Base-by-base conservation (phyloP, 92 coral and sea anemone species). In the Epizoanthus fatuus region DNA sequence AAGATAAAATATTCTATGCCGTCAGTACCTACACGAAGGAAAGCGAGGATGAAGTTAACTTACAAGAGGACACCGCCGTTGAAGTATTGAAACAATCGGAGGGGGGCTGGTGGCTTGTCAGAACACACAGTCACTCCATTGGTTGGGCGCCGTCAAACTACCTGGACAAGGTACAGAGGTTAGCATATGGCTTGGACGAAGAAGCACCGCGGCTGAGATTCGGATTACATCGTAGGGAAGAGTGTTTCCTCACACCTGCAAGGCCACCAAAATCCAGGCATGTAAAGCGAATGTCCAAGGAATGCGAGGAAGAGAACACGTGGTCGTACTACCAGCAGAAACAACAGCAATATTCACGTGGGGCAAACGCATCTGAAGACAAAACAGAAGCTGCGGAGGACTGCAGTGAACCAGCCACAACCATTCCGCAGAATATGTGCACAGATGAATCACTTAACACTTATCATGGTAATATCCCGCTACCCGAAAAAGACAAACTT, bases 91-190 rank as follows among this genome's bases (percentile, higher is more conserved):
- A 89, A 83, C 86, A 92, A 74, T 88, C 94, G 32, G 93, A 92
- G 14, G 87, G 96, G 32, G 99, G 99, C 7, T 96, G 99, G 99
- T 96, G 99, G 99, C 86, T 89, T 29, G 99, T 96, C 59, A 72
- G 96, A 58, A 94, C 99, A 8, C 83, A 86, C 14, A 88, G 93
- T 71, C 82, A 72, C 47, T 92, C 96, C 16, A 90, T 89, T 60
- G 99, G 99, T 52, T 96, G 99, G 99, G 99, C 98, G 72, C 99
- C 99, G 14, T 94, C 99, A 25, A 96, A 95, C 59, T 96, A 73
- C 80, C 91, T 96, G 25, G 95, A 89, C 65, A 87, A 86, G 51
- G 84, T 79, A 22, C 85, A 83, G 57, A 91, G 86, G 9, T 81
- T 86, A 12, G 42, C 55, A 69, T 74, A 55, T 59, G 15, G 25